Evolutionary conservation across 1,140 invertebrate genomes (phyloP).

Genomic region (Anastrepha obliqua): DNA sequence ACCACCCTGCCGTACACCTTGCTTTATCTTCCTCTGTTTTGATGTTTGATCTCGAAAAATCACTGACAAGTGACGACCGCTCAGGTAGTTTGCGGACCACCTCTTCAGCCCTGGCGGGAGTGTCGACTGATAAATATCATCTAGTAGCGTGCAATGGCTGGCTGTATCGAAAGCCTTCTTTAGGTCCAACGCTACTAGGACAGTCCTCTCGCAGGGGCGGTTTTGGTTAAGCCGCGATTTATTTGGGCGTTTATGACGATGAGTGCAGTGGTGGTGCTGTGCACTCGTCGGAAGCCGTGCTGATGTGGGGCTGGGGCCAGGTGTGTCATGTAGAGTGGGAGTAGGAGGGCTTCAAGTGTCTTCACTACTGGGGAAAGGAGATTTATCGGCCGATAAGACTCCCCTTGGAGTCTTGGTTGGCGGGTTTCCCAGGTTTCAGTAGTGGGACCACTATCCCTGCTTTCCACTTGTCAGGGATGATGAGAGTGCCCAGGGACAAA

Average conservation of each 20-base stretch:
- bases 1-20: too few relatives aligned
- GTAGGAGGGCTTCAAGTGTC: not conserved
- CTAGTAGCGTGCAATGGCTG: too few relatives aligned
- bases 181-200: too few relatives aligned
- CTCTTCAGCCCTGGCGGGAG: too few relatives aligned
- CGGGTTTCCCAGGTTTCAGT: not conserved
- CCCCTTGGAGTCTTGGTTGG: not conserved
- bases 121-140: too few relatives aligned
- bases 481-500: not conserved
- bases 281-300: not conserved
- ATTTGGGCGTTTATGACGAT: not conserved
- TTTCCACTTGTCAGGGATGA: not conserved
- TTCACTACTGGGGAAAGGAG: not conserved
- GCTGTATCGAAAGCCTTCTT: too few relatives aligned
- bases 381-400: not conserved
- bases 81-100: too few relatives aligned
- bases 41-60: too few relatives aligned
- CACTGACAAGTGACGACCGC: too few relatives aligned
- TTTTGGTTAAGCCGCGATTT: too few relatives aligned
- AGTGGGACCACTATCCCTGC: not conserved
- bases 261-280: not conserved
- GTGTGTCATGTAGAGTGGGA: not conserved
- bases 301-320: not conserved
- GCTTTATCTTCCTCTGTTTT: too few relatives aligned
- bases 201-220: too few relatives aligned